Evolutionary conservation across 1,140 invertebrate species (phyloP).

Genomic region (Macrotrachela quadricornifera): DNA sequence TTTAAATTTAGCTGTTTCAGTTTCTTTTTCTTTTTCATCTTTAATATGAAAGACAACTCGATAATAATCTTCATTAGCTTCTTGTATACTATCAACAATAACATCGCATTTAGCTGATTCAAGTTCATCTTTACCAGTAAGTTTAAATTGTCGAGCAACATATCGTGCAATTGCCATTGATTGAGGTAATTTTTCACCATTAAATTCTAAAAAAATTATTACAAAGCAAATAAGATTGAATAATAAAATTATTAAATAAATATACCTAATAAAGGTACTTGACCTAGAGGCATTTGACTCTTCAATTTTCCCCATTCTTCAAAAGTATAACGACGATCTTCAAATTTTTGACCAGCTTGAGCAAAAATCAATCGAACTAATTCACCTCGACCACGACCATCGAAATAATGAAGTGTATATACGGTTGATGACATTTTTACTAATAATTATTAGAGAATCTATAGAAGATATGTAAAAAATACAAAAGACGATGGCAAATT

Average conservation of each 20-base stretch:
- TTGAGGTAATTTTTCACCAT: neutral
- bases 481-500: no score
- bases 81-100: neutral
- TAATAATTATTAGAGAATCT: no score
- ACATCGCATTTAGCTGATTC: neutral
- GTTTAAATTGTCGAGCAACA: neutral
- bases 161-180: neutral
- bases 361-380: constrained; percentile 11
- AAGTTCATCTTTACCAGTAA: neutral
- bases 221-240: neutral
- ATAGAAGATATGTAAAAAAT: no score
- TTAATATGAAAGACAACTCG: no score
- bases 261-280: no score
- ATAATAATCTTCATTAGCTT: neutral
- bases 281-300: no score
- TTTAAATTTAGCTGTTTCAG: no score
- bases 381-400: constrained; percentile 10
- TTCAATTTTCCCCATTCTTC: constrained; percentile 10
- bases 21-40: no score
- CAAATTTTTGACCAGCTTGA: constrained; percentile 9
- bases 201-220: neutral
- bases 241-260: neutral
- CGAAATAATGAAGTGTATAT: constrained; percentile 9
- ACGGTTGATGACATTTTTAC: no score
- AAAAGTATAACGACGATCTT: constrained; percentile 11